Conservation (phyloP, 1,140 invertebrate genomes). For the Lordiphosa stackelbergi region DNA sequence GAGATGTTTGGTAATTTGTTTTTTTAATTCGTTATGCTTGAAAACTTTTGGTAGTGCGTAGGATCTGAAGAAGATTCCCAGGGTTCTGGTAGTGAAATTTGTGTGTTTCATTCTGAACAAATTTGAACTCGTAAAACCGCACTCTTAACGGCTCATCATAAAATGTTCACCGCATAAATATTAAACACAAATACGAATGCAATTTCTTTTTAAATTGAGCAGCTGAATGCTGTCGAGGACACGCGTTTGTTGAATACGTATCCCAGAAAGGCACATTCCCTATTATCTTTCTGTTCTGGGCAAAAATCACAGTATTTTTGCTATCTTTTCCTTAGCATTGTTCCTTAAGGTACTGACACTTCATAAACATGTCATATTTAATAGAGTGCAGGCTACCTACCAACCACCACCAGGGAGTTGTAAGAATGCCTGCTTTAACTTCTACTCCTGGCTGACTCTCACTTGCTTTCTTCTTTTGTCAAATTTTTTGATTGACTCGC, state of each 20-base stretch:
- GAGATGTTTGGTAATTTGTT: not conserved
- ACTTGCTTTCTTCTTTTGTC: conserved; percentile 59
- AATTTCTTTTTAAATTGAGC: conserved; percentile 44
- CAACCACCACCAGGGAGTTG: conserved; percentile 2
- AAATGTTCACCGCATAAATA: conserved; percentile 67
- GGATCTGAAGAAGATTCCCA: too few species aligned
- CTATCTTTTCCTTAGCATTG: conserved; percentile 5
- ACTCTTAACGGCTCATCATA: conserved; percentile 28
- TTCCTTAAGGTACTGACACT: conserved; percentile 56
- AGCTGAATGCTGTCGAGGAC: conserved; percentile 29
- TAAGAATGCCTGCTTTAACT: conserved; percentile 35
- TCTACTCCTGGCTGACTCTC: conserved; percentile 24
- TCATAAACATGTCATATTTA: conserved; percentile 77
- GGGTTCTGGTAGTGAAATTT: too few species aligned
- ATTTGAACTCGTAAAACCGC: conserved; percentile 11
- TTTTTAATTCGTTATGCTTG: not conserved
- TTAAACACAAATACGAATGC: conserved; percentile 70
- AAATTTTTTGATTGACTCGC: conserved; percentile 53
- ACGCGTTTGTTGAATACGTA: conserved; percentile 13
- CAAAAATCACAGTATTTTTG: too few species aligned
- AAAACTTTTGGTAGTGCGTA: too few species aligned
- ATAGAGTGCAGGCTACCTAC: conserved; percentile 59
- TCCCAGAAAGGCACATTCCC: conserved; percentile 40
- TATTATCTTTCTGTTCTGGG: conserved; percentile 26
- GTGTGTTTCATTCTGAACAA: too few species aligned